A percentile compares a stretch with the other conserved stretches of the same genome.
Evolutionary conservation across 2,113 vertebrate genomes (phyloP).

Genomic region (Lucifuga dentata): DNA sequence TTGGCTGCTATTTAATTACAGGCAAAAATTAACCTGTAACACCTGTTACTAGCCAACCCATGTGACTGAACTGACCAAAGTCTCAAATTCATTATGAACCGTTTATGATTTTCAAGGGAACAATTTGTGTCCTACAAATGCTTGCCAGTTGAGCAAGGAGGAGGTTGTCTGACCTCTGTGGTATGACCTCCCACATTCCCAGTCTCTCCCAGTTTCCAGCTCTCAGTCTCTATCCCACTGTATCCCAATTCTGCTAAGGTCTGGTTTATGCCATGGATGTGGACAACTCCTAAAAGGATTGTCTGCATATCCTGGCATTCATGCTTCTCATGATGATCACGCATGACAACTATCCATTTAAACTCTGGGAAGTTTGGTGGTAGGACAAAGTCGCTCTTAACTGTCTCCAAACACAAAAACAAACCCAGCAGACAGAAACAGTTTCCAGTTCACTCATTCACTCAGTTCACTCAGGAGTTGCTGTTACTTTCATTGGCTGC

Average conservation of each 20-base stretch:
- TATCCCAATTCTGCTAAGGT: background rate
- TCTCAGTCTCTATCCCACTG: background rate
- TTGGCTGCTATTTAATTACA: constrained; percentile 31
- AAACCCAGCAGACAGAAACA: too few relatives aligned
- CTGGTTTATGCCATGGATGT: too few relatives aligned
- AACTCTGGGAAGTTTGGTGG: too few relatives aligned
- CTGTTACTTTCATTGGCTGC: too few relatives aligned
- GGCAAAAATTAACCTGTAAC: constrained; percentile 21
- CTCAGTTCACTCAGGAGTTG: too few relatives aligned
- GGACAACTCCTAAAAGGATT: too few relatives aligned
- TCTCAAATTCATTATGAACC: constrained; percentile 2
- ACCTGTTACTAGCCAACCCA: constrained; percentile 20
- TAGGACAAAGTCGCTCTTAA: too few relatives aligned
- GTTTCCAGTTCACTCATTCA: too few relatives aligned
- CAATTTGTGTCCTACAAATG: background rate
- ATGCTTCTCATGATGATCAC: too few relatives aligned
- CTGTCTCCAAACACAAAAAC: too few relatives aligned
- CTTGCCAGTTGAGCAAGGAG: background rate
- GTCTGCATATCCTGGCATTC: too few relatives aligned
- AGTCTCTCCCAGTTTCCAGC: constrained; percentile 1
- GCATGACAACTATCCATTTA: too few relatives aligned
- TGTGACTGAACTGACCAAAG: constrained; percentile 3
- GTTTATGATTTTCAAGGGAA: constrained; percentile 8
- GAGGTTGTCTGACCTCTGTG: constrained; percentile 32
- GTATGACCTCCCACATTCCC: constrained; percentile 23